A percentile compares a stretch with the other conserved stretches of the same genome.
Conservation (phyloP, 2,888 invertebrate species). For the Apamea crenata region DNA sequence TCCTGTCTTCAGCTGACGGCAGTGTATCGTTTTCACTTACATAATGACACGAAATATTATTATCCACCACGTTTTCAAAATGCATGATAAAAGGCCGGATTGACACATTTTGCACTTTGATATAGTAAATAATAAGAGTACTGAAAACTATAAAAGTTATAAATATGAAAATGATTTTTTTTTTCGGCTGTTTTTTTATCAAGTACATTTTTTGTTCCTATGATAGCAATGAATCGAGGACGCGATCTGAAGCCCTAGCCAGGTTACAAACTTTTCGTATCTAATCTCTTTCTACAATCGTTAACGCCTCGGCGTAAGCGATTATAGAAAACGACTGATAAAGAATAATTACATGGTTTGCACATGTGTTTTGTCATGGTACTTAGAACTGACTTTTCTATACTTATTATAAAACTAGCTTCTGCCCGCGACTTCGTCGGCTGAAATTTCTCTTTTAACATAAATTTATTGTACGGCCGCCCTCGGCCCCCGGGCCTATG, state of each 20-base stretch:
- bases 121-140: slow-evolving; percentile 37
- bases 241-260: too few species aligned
- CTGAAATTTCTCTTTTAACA: too few species aligned
- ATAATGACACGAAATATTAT: slow-evolving; percentile 55
- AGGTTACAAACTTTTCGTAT: too few species aligned
- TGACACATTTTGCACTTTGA: slow-evolving; percentile 4
- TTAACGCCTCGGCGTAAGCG: too few species aligned
- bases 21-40: slow-evolving; percentile 61
- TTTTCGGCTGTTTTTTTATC: not conserved
- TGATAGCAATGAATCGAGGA: not conserved
- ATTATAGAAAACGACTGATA: too few species aligned
- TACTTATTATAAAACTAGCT: too few species aligned
- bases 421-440: too few species aligned
- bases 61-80: slow-evolving; percentile 1
- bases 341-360: not conserved
- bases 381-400: too few species aligned
- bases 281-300: too few species aligned
- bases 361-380: not conserved
- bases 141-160: slow-evolving; percentile 32
- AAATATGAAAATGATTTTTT: not conserved
- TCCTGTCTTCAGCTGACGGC: slow-evolving; percentile 64
- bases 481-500: too few species aligned
- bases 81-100: slow-evolving; percentile 12
- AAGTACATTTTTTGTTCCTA: not conserved
- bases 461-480: too few species aligned